Percentiles rank a stretch among this genome's conserved stretches.
These are phyloP conservation scores for Encarsia formosa DNA, from an alignment of 2,888 invertebrate species.

Conservation along the genomic window DNA sequence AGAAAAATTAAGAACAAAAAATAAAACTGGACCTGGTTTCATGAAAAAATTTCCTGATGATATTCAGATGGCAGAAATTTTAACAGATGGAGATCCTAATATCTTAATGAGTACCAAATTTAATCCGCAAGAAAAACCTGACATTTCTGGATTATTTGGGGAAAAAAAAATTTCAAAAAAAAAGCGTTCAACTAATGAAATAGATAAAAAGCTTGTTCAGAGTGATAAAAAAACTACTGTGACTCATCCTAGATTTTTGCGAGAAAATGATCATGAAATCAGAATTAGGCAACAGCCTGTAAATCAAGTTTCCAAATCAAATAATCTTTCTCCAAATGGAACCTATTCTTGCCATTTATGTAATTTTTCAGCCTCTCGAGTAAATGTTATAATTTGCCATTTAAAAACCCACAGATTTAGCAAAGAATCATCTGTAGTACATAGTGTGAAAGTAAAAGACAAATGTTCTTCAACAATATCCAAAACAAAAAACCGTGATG, in stretches of 20 bases:
- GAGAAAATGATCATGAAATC: slow-evolving; percentile 24
- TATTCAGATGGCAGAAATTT: slow-evolving; percentile 68
- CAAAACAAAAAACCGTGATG: slow-evolving; percentile 32
- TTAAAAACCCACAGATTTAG: slow-evolving; percentile 60
- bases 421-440: slow-evolving; percentile 9
- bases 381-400: slow-evolving; percentile 72
- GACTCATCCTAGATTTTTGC: slow-evolving; percentile 21
- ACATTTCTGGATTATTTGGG: slow-evolving; percentile 56
- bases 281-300: slow-evolving; percentile 47
- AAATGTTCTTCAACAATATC: background rate
- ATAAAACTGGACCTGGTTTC: slow-evolving; percentile 54
- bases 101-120: slow-evolving; percentile 63
- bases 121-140: slow-evolving; percentile 54
- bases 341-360: slow-evolving; percentile 63
- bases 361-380: slow-evolving; percentile 62
- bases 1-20: slow-evolving; percentile 64
- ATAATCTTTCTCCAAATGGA: slow-evolving; percentile 27
- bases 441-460: background rate
- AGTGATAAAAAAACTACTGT: slow-evolving; percentile 4
- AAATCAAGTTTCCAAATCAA: slow-evolving; percentile 1
- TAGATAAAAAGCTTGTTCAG: slow-evolving; percentile 2
- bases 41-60: slow-evolving; percentile 80
- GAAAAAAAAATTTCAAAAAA: slow-evolving; percentile 52
- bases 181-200: slow-evolving; percentile 16
- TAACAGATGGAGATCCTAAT: slow-evolving; percentile 67